These are phyloP conservation scores for Microcebus griseorufus DNA, from an alignment of 2,113 vertebrate genomes.

Conservation along the genomic window DNA sequence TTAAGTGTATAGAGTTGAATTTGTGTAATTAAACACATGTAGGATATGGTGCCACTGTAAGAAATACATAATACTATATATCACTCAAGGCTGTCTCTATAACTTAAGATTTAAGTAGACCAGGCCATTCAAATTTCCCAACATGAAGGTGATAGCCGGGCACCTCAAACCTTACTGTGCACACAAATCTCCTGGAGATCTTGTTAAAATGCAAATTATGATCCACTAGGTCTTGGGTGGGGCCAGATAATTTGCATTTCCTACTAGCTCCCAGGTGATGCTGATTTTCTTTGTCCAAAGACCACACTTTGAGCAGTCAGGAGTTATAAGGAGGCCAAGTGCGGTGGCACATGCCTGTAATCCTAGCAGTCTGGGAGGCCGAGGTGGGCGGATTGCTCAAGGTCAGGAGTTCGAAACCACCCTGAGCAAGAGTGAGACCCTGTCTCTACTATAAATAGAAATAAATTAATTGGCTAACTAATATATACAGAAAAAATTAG, in stretches of 20 bases:
- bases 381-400: no score
- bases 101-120: neutral
- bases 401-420: no score
- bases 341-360: no score
- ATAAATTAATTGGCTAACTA: no score
- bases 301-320: neutral
- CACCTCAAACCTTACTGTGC: neutral
- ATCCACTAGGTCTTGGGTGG: neutral
- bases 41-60: neutral
- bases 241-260: neutral
- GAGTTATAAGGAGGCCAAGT: neutral
- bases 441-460: no score
- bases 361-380: no score
- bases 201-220: neutral
- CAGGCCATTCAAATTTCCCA: neutral
- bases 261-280: neutral
- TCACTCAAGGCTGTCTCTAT: neutral
- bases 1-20: neutral
- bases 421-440: no score
- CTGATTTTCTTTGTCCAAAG: neutral
- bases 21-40: neutral
- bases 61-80: neutral
- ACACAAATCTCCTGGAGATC: no score
- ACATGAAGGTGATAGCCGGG: neutral
- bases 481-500: no score